phyloP scores from a whole-genome alignment of 2,888 invertebrate species.

The Seladonia tumulorum region DNA sequence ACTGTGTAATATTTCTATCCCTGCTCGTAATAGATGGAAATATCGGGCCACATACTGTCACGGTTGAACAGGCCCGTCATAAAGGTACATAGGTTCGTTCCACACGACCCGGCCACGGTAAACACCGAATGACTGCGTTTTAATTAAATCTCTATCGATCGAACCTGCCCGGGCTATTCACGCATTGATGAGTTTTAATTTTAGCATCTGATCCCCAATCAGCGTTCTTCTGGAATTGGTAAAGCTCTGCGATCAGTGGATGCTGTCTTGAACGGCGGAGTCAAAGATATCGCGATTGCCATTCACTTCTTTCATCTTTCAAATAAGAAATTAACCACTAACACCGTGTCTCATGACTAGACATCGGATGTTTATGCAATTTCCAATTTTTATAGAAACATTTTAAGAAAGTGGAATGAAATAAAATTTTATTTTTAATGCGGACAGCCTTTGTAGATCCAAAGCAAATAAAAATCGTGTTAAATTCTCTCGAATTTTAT shows the following conservation, averaged over 20 bases:
- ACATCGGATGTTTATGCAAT: no score
- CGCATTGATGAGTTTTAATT: conserved; percentile 75
- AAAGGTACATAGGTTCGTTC: conserved; percentile 46
- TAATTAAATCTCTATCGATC: conserved; percentile 76
- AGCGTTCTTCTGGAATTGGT: neutral
- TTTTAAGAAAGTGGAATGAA: no score
- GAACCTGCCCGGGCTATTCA: conserved; percentile 66
- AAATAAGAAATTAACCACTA: neutral
- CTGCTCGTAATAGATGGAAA: conserved; percentile 57
- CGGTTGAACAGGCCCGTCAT: conserved; percentile 39
- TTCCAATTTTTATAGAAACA: no score
- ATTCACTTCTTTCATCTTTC: neutral
- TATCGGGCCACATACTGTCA: conserved; percentile 55
- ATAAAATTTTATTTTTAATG: no score
- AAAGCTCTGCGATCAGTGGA: neutral
- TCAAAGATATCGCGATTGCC: neutral
- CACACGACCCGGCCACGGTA: conserved; percentile 45
- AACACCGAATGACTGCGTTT: conserved; percentile 68
- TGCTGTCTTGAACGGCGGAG: neutral
- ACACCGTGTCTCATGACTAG: no score
- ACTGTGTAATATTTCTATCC: conserved; percentile 48
- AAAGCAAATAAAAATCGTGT: no score
- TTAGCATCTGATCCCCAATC: conserved; percentile 42
- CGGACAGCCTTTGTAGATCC: no score
- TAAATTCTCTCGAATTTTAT: no score